Percentiles rank a stretch among this genome's conserved stretches.
phyloP scores from a whole-genome alignment of 2,113 vertebrate species.

The Struthio camelus region DNA sequence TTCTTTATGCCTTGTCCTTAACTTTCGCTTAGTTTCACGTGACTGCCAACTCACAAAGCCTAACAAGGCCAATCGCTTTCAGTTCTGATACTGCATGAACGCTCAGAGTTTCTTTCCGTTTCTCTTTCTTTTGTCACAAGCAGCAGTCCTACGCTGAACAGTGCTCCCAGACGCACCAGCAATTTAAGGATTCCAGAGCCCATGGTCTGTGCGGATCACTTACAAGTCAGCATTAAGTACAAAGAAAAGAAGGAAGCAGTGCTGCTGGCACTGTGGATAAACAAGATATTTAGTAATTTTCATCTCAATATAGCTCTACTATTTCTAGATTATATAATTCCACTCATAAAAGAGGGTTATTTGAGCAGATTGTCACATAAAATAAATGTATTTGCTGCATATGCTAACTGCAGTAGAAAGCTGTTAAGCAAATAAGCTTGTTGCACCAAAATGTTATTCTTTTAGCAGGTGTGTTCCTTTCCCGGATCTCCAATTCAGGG shows the following conservation, averaged over 20 bases:
- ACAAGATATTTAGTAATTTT: slow-evolving; percentile 6
- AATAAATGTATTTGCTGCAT: neutral
- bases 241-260: neutral
- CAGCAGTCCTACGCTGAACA: neutral
- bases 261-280: neutral
- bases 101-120: neutral
- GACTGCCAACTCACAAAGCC: neutral
- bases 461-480: slow-evolving; percentile 64
- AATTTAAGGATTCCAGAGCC: neutral
- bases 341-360: neutral
- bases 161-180: neutral
- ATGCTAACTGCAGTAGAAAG: slow-evolving; percentile 56
- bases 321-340: slow-evolving; percentile 58
- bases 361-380: slow-evolving; percentile 48
- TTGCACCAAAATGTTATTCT: slow-evolving; percentile 57
- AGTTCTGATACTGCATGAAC: neutral
- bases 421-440: slow-evolving; percentile 65
- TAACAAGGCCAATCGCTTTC: neutral
- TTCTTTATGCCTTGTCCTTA: neutral
- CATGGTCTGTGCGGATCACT: neutral
- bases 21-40: neutral
- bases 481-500: neutral
- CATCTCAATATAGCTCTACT: slow-evolving; percentile 22
- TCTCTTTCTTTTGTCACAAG: neutral
- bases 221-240: neutral